These are phyloP conservation scores for Thripadectes ignobilis DNA, from an alignment of 2,797 vertebrate species.

Conservation along the genomic window DNA sequence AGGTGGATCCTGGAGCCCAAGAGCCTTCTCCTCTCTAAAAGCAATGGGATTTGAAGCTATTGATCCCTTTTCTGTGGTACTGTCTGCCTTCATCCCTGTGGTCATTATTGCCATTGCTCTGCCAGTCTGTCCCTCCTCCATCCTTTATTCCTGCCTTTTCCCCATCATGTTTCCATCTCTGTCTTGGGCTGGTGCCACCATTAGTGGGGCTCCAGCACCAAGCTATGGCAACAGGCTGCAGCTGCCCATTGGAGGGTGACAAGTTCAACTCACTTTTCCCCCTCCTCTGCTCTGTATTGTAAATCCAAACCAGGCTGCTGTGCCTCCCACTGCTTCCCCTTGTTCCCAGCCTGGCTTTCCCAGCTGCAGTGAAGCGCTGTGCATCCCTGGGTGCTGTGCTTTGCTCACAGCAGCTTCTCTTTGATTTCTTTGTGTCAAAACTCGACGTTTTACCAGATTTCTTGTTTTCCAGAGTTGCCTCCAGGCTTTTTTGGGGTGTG, in stretches of 20 bases:
- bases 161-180: not conserved
- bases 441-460: not conserved
- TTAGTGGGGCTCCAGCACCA: not conserved
- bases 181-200: not conserved
- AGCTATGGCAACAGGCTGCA: not conserved
- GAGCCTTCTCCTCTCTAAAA: not conserved
- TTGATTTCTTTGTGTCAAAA: not conserved
- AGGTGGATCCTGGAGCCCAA: rapidly evolving
- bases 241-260: rapidly evolving
- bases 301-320: not conserved
- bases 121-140: not conserved
- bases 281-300: not conserved
- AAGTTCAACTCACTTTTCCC: not conserved
- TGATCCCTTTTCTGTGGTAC: not conserved
- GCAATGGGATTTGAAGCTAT: not conserved
- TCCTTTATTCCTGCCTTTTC: not conserved
- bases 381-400: not conserved
- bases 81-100: not conserved
- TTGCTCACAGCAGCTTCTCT: not conserved
- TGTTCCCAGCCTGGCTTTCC: not conserved
- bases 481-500: not conserved
- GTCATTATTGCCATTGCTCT: not conserved
- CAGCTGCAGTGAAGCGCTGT: not conserved
- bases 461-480: not conserved
- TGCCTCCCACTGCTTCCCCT: not conserved